phyloP scores from a whole-genome alignment of 2,797 vertebrate species.

The Crocidura indochinensis region DNA sequence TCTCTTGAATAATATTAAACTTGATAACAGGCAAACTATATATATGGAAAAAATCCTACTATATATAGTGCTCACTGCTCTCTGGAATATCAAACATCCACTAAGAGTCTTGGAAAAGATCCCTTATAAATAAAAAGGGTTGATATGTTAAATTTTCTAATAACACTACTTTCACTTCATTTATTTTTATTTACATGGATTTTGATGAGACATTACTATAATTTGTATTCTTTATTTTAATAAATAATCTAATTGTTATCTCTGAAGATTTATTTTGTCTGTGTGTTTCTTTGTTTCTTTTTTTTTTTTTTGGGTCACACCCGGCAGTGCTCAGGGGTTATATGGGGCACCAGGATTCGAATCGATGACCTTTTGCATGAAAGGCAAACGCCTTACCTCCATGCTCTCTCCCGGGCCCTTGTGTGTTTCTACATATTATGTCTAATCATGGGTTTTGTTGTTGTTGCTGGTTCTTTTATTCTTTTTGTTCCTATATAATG shows the following conservation, averaged over 20 bases:
- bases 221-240: background rate
- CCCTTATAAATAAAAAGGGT: background rate
- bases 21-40: background rate
- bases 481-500: too few relatives aligned
- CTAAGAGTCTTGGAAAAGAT: background rate
- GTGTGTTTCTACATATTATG: background rate
- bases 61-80: background rate
- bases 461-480: too few relatives aligned
- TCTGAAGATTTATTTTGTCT: background rate
- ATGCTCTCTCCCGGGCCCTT: background rate
- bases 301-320: too few relatives aligned
- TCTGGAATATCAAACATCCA: background rate
- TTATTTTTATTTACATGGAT: constrained; percentile 3
- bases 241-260: background rate
- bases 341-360: too few relatives aligned
- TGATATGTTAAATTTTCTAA: background rate
- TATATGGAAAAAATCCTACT: background rate
- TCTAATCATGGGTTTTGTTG: too few relatives aligned
- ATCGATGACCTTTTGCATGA: too few relatives aligned
- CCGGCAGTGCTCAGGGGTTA: too few relatives aligned
- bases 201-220: background rate
- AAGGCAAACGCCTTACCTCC: too few relatives aligned
- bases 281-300: background rate
- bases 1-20: background rate
- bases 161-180: background rate